Evolutionary conservation across 2,113 vertebrate species (phyloP).

Genomic region (Anguilla rostrata): DNA sequence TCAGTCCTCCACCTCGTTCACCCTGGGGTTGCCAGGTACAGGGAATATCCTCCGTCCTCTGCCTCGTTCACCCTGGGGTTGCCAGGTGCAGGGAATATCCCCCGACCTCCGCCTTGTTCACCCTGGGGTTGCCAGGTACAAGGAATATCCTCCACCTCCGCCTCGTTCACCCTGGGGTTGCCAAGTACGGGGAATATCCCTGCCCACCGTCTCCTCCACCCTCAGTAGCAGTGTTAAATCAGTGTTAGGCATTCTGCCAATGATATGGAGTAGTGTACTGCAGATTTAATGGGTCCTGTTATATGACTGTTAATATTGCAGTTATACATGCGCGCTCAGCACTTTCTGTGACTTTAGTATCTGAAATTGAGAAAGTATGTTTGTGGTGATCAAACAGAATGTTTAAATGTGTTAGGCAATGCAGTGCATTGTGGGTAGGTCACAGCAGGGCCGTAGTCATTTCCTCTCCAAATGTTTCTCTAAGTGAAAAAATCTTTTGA

Average conservation of each 20-base stretch:
- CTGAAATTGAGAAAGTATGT: neutral
- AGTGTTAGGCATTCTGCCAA: neutral
- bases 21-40: neutral
- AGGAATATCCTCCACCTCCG: too few relatives aligned
- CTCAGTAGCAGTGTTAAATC: neutral
- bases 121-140: neutral
- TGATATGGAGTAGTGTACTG: too few relatives aligned
- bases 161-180: neutral
- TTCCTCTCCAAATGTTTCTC: neutral
- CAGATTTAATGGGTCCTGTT: neutral
- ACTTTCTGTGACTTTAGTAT: neutral
- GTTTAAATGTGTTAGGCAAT: neutral
- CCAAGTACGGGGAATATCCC: neutral
- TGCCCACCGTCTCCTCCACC: neutral
- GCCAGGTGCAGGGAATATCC: neutral
- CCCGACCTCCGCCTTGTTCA: too few relatives aligned
- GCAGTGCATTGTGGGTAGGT: neutral
- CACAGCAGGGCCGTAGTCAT: neutral
- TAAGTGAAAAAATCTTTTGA: neutral
- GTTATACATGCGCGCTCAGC: neutral
- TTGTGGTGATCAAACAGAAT: neutral
- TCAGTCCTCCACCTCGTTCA: too few relatives aligned
- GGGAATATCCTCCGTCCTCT: too few relatives aligned
- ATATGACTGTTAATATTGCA: neutral
- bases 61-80: neutral